A percentile compares a stretch with the other conserved stretches of the same genome.
These are phyloP conservation scores for Byasa hedistus DNA, from an alignment of 2,888 invertebrate genomes.

Conservation along the genomic window DNA sequence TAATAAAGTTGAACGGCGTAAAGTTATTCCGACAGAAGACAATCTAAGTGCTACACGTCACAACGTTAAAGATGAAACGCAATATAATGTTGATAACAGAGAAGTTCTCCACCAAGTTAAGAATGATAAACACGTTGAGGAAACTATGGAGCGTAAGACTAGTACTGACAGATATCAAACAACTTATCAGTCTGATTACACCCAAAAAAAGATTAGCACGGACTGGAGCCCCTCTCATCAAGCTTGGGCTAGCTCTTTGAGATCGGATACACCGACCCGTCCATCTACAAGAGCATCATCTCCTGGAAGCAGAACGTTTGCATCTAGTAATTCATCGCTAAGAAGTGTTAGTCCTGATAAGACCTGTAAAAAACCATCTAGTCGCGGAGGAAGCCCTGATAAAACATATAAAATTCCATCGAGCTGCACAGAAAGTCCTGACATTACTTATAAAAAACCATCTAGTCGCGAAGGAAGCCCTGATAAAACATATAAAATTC, in stretches of 20 bases:
- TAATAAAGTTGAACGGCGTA: slow-evolving; percentile 41
- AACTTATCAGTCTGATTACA: slow-evolving; percentile 81
- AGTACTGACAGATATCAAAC: slow-evolving; percentile 78
- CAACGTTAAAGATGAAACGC: slow-evolving; percentile 38
- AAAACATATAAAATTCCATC: too few species aligned
- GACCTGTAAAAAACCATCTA: too few species aligned
- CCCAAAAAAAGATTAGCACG: slow-evolving; percentile 79
- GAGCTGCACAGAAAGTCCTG: too few species aligned
- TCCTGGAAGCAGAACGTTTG: slow-evolving; percentile 74
- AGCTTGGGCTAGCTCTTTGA: slow-evolving; percentile 86
- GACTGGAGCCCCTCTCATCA: slow-evolving; percentile 87
- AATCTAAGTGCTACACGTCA: slow-evolving; percentile 4
- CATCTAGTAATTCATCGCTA: slow-evolving; percentile 76
- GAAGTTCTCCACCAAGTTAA: slow-evolving; percentile 44
- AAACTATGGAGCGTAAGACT: slow-evolving; percentile 51
- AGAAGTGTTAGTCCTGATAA: slow-evolving; percentile 77
- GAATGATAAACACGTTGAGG: slow-evolving; percentile 48
- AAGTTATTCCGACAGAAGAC: slow-evolving; percentile 34
- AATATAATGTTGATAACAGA: slow-evolving; percentile 43
- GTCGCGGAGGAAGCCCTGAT: too few species aligned
- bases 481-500: too few species aligned
- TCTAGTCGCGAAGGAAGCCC: too few species aligned
- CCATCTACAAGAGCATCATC: slow-evolving; percentile 77
- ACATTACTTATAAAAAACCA: too few species aligned
- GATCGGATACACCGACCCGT: slow-evolving; percentile 82